Evolutionary conservation across 2,797 vertebrate genomes (phyloP), one percentile per base, ranked within the genome.

Genomic region (Melanotaenia trifasciata): DNA sequence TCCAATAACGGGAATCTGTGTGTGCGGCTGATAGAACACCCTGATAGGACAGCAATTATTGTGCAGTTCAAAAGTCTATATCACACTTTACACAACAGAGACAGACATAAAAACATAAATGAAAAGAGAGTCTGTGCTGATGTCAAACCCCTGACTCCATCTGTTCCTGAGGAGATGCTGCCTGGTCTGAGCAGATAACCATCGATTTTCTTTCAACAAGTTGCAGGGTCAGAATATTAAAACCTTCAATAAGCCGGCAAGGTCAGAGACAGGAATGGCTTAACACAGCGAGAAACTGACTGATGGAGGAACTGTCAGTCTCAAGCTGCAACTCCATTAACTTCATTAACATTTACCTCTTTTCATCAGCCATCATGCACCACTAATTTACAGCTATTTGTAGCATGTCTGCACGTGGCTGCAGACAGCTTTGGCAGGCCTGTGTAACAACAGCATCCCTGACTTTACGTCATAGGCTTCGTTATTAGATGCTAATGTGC

Each of bases 201-300:
- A 92, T 85, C 72, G 86, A 92, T 89, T 85, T 72, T 28, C 84
- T 86, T 82, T 85, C 88, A 84, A 76, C 79, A 70, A 56, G 83
- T 73, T 72, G 79, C 11, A 22, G 45, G 22, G 58, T 45, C 65
- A 58, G 70, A 80, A 81, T 65, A 78, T 84, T 79, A 59, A 70
- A 78, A 86, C 83, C 87, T 84, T 86, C 68, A 88, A 35, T 68
- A 47, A 75, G 74, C 59, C 6, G 2, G 60, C 74, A 59, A 80
- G 84, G 87, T 81, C 82, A 82, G 64, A 47, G 20, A 0, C 56
- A 70, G 67, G 70, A 83, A 81, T 53, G 64, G 76, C 45, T 63
- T 56, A 79, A 86, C 63, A 84, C 65, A 58, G 43, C 43, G 4
- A 18, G 18, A 70, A 74, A 20, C 43, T 20, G 20, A n/a, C 45